Evolutionary conservation across 2,888 invertebrate genomes (phyloP), one percentile per base, ranked within the genome.

Genomic region (Cryptosula pallasiana): DNA sequence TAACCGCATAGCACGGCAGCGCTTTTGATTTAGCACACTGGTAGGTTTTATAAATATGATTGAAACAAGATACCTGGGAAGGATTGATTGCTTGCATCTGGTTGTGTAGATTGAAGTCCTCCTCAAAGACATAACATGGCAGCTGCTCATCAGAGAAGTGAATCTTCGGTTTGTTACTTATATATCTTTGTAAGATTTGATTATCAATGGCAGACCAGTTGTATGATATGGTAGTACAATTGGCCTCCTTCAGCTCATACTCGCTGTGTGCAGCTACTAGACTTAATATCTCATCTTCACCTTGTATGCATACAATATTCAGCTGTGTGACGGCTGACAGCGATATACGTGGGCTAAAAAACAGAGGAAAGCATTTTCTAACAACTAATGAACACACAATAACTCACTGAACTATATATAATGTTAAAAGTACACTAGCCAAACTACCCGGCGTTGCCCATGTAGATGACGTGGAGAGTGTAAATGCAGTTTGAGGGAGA

Each of bases 91-190:
- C 32, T 32, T 63, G 63, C 63, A 63, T 63, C 63, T 63, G 63
- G 27, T 63, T 63, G 63, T 63, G 63, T 13, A 63, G 63, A 63
- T 63, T 63, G 27, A 63, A 63, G 27, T 63, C 63, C 32, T 63
- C 63, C n/a, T 63, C 25, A 32, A 25, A 63, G 63, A 63, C 63
- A 63, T 63, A 63, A 63, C 27, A 63, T 63, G 63, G 63, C 32
- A 63, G 34, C n/a, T 27, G 32, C 20, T 63, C 63, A 25, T 32
- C 27, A 32, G 25, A 25, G 34, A 63, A 63, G 25, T 34, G 16
- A 32, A 63, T 63, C 63, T 27, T 63, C 27, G 63, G 32, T 34
- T 63, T 63, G 63, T 63, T 63, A 34, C 63, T 63, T 20, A 63
- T 63, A 34, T 63, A 63, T 63, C 63, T 63, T 27, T 63, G 63